These are phyloP conservation scores for Patagioenas fasciata DNA, from an alignment of 2,113 vertebrate genomes.

Conservation along the genomic window DNA sequence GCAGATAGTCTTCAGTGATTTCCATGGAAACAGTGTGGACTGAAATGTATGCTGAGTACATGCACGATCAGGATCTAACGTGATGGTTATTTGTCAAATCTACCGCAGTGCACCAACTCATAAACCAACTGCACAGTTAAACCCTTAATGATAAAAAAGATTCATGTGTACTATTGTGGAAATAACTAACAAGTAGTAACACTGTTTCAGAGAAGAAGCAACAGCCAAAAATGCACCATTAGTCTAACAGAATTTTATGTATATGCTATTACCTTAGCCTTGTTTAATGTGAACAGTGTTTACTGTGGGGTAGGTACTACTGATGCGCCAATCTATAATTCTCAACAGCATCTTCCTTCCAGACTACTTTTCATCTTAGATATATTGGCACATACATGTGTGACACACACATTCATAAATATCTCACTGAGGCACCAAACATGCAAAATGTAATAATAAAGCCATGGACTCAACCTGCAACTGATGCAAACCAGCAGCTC, in stretches of 20 bases:
- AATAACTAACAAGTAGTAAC: not conserved
- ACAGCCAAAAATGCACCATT: not conserved
- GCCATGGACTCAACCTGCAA: not conserved
- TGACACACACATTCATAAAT: too few relatives aligned
- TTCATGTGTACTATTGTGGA: not conserved
- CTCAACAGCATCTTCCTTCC: not conserved
- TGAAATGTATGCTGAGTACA: not conserved
- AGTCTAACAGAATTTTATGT: not conserved
- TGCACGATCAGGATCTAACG: not conserved
- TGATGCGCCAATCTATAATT: not conserved
- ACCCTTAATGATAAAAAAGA: not conserved
- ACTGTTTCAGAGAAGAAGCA: not conserved
- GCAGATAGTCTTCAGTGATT: not conserved
- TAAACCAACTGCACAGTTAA: not conserved
- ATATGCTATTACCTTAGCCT: not conserved
- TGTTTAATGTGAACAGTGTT: not conserved
- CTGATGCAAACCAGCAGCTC: not conserved
- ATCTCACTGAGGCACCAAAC: not conserved
- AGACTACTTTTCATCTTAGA: not conserved
- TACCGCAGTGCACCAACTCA: not conserved
- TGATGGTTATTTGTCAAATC: not conserved
- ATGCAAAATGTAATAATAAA: not conserved
- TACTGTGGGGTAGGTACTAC: not conserved
- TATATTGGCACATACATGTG: not conserved
- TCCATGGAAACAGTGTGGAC: slow-evolving; percentile 19